phyloP scores from a whole-genome alignment of 2,797 vertebrate genomes.

The Ceryle rudis region DNA sequence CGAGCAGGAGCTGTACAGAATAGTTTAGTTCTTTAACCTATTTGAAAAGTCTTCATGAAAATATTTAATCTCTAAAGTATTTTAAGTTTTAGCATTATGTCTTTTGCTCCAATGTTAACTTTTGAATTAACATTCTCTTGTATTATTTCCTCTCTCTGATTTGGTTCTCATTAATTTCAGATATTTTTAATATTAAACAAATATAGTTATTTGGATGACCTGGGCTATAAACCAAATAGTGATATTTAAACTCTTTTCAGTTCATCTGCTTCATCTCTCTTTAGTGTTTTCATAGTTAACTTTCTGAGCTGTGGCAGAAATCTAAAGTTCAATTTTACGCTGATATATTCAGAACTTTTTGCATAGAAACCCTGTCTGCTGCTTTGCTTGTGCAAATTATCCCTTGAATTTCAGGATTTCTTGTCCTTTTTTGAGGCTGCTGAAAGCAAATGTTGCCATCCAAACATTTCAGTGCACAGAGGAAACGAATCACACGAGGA shows the following conservation, averaged over 20 bases:
- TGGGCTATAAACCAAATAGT: background rate
- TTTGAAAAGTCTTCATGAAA: background rate
- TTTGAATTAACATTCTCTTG: background rate
- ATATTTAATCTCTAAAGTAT: background rate
- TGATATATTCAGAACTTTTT: background rate
- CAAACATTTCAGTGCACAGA: background rate
- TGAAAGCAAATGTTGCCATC: conserved; percentile 12
- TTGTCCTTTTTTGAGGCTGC: background rate
- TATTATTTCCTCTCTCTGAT: background rate
- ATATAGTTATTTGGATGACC: background rate
- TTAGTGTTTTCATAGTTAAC: background rate
- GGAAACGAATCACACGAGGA: background rate
- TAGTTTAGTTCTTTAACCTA: background rate
- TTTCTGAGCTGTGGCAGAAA: background rate
- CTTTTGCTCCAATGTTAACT: background rate
- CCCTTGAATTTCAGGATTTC: conserved; percentile 47
- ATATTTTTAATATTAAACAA: background rate
- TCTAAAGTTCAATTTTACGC: background rate
- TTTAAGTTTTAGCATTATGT: background rate
- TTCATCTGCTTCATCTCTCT: background rate
- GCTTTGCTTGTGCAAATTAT: conserved; percentile 25
- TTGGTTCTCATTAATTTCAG: background rate
- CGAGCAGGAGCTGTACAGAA: background rate
- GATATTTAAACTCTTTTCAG: background rate
- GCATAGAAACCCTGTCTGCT: background rate